These are phyloP conservation scores for Gibbula magus DNA, from an alignment of 2,888 invertebrate genomes.

Conservation along the genomic window DNA sequence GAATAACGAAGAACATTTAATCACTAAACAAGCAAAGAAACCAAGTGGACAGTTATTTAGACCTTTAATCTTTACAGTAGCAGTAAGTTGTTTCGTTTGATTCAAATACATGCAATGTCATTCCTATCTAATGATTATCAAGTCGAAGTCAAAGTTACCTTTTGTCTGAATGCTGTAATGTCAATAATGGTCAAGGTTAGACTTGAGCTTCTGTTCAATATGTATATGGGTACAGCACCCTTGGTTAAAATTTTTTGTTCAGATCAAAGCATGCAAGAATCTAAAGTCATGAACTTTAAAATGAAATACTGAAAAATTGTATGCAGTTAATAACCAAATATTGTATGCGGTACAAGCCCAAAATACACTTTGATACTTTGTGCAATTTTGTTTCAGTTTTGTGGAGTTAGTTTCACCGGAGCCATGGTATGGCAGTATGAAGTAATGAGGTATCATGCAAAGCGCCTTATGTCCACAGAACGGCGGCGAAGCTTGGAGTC, in stretches of 20 bases:
- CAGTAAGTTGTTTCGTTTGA: neutral
- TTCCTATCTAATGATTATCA: too few relatives aligned
- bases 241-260: too few relatives aligned
- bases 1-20: neutral
- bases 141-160: too few relatives aligned
- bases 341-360: too few relatives aligned
- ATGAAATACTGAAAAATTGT: too few relatives aligned
- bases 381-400: slow-evolving; percentile 29
- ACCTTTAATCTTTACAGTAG: neutral
- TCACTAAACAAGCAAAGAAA: neutral
- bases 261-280: too few relatives aligned
- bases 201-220: too few relatives aligned
- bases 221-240: too few relatives aligned
- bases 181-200: too few relatives aligned
- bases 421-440: slow-evolving; percentile 94
- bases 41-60: neutral
- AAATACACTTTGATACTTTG: neutral
- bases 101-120: neutral
- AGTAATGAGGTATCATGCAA: slow-evolving; percentile 74
- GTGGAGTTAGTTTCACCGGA: slow-evolving; percentile 80
- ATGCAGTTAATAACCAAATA: too few relatives aligned
- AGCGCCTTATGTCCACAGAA: slow-evolving; percentile 31
- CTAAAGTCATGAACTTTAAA: too few relatives aligned
- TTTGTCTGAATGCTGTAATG: too few relatives aligned
- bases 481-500: neutral